Base-by-base conservation (phyloP, 2,888 invertebrate species). In the Ormyrus pomaceus region DNA sequence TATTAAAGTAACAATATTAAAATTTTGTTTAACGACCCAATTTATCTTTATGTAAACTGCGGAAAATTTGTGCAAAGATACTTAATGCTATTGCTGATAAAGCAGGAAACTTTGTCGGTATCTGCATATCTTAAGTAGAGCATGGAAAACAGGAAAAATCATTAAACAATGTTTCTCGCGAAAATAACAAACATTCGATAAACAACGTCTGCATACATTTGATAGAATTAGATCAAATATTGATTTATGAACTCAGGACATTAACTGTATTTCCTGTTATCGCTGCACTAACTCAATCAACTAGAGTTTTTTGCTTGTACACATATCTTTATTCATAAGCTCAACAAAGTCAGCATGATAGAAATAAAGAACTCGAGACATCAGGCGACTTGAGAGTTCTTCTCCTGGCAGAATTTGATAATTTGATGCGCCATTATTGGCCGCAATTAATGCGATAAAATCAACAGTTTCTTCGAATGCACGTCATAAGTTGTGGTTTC, bases 371-470 rank as follows among this genome's bases (percentile, higher is more conserved):
- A 62, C 46, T 4, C 66, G 10, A 51, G 58, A 66, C 56, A 65
- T 64, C 56, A 50, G 5, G 11, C 11, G 64, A 55, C 11, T 8
- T 46, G 7, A 50, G 6, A 50, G 50, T 58, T 66, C 10, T 59
- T 46, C 45, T 59, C 46, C 58, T 9, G 7, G 34, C 34, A 66
- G 9, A 66, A 66, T 75, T 75, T 53, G 66, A 75, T 75, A 66
- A 66, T 75, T 59, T 13, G 45, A 51, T 66, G 51, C 51, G 10
- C 59, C 59, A 50, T 66, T 75, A 68, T 75, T 75, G 75, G 59
- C 45, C 46, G 51, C 66, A 66, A 75, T 75, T n/a, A 66, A 66
- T n/a, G 46, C 11, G 66, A 75, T 75, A 75, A 65, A 58, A 50
- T n/a, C 8, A 11, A 66, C 13, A 51, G 51, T 13, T 75, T 75